Conservation (phyloP, 2,797 vertebrate species). For the Microctenopoma stevenorrisi region DNA sequence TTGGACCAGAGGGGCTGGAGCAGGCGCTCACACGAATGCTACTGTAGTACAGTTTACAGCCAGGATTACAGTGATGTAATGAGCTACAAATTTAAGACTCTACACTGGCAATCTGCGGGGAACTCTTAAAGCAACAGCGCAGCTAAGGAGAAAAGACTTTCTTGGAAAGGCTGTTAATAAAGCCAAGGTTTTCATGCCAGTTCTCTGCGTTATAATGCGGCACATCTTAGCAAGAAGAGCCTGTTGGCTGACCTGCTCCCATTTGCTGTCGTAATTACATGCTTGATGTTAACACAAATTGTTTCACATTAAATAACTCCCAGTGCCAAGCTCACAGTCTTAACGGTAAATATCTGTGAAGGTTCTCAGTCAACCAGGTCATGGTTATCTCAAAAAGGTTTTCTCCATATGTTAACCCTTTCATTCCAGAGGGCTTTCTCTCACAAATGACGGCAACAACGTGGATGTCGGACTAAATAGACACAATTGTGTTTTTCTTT, state of each 20-base stretch:
- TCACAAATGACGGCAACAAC: no score
- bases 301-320: background rate
- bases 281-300: background rate
- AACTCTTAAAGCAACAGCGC: conserved; percentile 13
- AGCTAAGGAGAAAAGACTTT: conserved; percentile 6
- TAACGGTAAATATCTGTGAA: no score
- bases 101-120: conserved; percentile 8
- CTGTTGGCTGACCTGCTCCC: background rate
- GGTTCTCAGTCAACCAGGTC: no score
- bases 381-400: no score
- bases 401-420: no score
- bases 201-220: background rate
- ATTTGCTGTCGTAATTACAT: background rate
- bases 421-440: no score
- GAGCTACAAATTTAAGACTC: conserved; percentile 19
- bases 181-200: conserved; percentile 3
- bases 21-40: conserved; percentile 36
- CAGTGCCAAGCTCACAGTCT: no score
- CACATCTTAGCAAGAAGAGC: background rate
- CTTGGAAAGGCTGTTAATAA: background rate
- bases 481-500: no score
- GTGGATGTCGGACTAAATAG: no score
- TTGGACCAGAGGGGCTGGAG: conserved; percentile 25
- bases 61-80: conserved; percentile 17
- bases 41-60: conserved; percentile 17